A percentile compares a stretch with the other conserved stretches of the same genome.
phyloP scores from a whole-genome alignment of 1,140 invertebrate genomes.

The Prorops nasuta region DNA sequence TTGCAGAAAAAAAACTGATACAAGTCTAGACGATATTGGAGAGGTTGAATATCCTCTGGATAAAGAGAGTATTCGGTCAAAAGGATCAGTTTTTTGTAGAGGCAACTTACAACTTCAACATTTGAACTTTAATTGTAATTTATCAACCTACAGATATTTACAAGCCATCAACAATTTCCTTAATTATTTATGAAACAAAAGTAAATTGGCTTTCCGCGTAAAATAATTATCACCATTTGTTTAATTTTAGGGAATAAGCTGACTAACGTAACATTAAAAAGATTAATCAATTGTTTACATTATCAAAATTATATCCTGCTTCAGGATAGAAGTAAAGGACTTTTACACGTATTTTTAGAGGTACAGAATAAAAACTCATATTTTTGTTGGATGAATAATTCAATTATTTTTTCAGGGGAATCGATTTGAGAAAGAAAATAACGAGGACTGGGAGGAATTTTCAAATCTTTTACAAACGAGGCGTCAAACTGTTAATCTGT shows the following conservation, averaged over 20 bases:
- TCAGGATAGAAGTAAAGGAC: conserved; percentile 9
- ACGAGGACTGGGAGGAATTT: conserved; percentile 8
- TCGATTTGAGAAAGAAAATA: neutral
- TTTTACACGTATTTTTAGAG: conserved; percentile 20
- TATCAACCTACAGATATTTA: neutral
- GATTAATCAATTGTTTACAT: conserved; percentile 17
- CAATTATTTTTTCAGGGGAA: neutral
- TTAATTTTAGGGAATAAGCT: conserved; percentile 22
- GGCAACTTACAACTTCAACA: conserved; percentile 39
- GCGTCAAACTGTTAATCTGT: neutral
- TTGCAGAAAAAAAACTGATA: conserved; percentile 10
- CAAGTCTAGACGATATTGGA: neutral
- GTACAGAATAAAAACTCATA: conserved; percentile 7
- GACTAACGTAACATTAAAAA: conserved; percentile 12
- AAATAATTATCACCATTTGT: neutral
- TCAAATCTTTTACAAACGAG: conserved; percentile 7
- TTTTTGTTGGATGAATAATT: neutral
- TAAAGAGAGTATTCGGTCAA: conserved; percentile 21
- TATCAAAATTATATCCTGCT: conserved; percentile 27
- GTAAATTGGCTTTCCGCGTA: neutral
- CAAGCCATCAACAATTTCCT: neutral
- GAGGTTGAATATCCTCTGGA: conserved; percentile 29
- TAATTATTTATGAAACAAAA: neutral
- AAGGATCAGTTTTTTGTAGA: conserved; percentile 25
- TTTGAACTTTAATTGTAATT: conserved; percentile 42